phyloP scores from a whole-genome alignment of 2,113 vertebrate genomes.

The human (Homo sapiens) region DNA sequence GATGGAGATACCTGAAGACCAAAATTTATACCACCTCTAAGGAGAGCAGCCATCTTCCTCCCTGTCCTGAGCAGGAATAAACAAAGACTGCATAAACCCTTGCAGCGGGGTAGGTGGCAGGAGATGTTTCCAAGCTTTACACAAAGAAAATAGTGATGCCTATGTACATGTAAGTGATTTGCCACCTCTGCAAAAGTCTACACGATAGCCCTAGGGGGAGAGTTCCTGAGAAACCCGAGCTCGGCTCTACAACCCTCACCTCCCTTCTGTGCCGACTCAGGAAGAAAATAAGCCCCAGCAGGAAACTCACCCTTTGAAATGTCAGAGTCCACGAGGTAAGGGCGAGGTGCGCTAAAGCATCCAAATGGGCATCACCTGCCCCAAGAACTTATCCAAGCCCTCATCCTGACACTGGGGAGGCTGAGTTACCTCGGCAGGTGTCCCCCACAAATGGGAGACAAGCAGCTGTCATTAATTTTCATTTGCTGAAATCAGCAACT shows the following conservation, averaged over 20 bases:
- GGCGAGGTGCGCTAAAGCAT: background rate
- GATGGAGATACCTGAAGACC: background rate
- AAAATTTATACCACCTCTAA: background rate
- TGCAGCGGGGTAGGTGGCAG: rapidly evolving
- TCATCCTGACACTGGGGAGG: background rate
- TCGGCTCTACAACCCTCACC: background rate
- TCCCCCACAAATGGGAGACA: background rate
- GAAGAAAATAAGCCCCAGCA: background rate
- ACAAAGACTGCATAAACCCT: background rate
- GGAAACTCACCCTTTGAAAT: slow-evolving; percentile 8
- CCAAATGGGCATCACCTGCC: background rate
- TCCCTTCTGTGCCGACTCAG: background rate
- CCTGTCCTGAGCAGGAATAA: background rate
- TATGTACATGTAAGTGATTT: background rate
- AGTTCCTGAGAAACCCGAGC: background rate
- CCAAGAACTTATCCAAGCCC: background rate
- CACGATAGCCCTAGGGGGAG: too few species aligned
- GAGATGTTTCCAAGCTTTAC: background rate
- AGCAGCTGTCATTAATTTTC: background rate
- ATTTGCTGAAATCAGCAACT: slow-evolving; percentile 62
- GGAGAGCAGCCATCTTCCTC: background rate
- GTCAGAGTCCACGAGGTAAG: background rate
- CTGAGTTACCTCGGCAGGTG: background rate
- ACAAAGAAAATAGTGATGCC: background rate
- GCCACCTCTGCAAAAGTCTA: background rate